Conservation (phyloP, 2,113 vertebrate species). For the Corvus cornix region DNA sequence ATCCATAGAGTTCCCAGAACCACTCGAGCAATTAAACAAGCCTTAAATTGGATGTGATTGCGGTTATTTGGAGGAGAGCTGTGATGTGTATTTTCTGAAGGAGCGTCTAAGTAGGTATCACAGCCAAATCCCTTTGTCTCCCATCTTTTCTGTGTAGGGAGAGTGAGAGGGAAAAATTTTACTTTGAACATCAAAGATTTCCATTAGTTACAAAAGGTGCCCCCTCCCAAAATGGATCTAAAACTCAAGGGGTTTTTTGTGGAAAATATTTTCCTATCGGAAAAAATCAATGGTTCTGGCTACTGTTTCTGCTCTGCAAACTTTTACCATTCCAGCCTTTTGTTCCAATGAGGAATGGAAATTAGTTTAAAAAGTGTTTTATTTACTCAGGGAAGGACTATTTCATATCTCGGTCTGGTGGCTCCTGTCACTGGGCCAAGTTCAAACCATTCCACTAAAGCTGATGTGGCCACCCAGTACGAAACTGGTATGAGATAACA, state of each 20-base stretch:
- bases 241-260: neutral
- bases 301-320: neutral
- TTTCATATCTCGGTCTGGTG: neutral
- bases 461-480: neutral
- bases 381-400: slow-evolving; percentile 43
- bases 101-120: neutral
- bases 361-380: neutral
- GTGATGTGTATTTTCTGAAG: neutral
- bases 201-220: neutral
- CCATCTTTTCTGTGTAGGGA: neutral
- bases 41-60: neutral
- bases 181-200: neutral
- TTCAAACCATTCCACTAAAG: neutral
- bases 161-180: neutral
- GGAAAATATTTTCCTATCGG: neutral
- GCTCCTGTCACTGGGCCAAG: neutral
- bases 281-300: neutral
- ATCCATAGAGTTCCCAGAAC: neutral
- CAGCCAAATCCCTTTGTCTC: neutral
- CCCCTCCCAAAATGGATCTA: neutral
- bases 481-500: neutral
- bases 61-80: neutral
- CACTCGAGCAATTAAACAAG: neutral
- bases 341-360: neutral
- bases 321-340: neutral